These are phyloP conservation scores for Mus pahari DNA, from an alignment of 2,113 vertebrate species.

Conservation along the genomic window DNA sequence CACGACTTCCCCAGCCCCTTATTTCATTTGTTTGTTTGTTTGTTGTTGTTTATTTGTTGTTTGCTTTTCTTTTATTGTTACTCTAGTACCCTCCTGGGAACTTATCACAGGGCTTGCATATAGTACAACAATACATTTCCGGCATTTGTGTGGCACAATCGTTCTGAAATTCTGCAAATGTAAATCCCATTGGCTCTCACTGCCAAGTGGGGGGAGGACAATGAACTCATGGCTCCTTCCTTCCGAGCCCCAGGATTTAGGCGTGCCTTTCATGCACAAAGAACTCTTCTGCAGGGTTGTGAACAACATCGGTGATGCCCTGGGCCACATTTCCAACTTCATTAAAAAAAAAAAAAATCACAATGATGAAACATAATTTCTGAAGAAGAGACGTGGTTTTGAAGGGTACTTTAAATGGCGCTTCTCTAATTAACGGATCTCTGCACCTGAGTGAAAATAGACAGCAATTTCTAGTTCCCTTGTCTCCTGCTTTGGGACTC, in stretches of 20 bases:
- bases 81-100: background rate
- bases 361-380: constrained; percentile 37
- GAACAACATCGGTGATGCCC: background rate
- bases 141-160: background rate
- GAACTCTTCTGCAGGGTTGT: background rate
- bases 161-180: background rate
- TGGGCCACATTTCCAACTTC: background rate
- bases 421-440: constrained; percentile 53
- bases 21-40: background rate
- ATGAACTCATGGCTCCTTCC: no score
- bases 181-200: background rate
- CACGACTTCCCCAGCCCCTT: no score
- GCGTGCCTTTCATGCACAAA: background rate
- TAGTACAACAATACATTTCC: background rate
- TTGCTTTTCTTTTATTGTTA: background rate
- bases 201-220: background rate
- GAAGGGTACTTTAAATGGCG: constrained; percentile 53
- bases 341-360: background rate
- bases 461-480: background rate
- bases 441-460: constrained; percentile 28
- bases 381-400: constrained; percentile 41
- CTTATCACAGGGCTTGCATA: background rate
- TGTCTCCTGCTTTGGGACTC: background rate
- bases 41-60: no score
- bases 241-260: background rate